These are phyloP conservation scores for Cataglyphis cursor DNA, from an alignment of 2,888 invertebrate genomes.

Conservation along the genomic window DNA sequence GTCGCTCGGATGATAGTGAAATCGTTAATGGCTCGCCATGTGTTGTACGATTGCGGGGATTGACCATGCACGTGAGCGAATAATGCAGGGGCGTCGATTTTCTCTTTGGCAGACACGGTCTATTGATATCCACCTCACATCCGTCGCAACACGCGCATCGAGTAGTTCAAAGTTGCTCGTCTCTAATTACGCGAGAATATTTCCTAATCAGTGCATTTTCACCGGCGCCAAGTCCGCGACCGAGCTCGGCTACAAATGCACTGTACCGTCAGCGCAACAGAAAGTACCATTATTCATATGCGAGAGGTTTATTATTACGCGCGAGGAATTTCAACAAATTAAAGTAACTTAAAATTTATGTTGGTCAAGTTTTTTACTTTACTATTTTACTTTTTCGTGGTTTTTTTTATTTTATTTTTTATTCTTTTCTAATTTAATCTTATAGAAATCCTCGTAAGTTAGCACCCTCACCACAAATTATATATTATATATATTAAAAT, in stretches of 20 bases:
- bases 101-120: constrained; percentile 76
- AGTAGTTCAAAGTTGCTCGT: constrained; percentile 76
- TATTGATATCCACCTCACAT: constrained; percentile 81
- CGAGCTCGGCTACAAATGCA: constrained; percentile 57
- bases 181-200: constrained; percentile 84
- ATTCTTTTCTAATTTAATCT: background rate
- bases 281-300: constrained; percentile 45
- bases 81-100: constrained; percentile 72
- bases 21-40: constrained; percentile 60
- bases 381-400: background rate
- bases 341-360: background rate
- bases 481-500: background rate
- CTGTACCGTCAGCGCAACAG: background rate
- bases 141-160: constrained; percentile 69
- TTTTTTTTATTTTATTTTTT: background rate
- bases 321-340: background rate
- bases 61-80: constrained; percentile 39
- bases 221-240: constrained; percentile 70
- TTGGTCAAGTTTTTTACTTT: background rate
- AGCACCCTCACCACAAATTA: too few relatives aligned
- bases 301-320: constrained; percentile 30
- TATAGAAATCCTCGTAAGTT: background rate
- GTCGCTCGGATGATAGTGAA: constrained; percentile 57
- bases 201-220: constrained; percentile 84
- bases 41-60: constrained; percentile 39